A percentile compares a stretch with the other conserved stretches of the same genome.
Evolutionary conservation across 37 sponge, comb jelly and placozoan species (phyloP).

Genomic region (Spongilla lacustris): DNA sequence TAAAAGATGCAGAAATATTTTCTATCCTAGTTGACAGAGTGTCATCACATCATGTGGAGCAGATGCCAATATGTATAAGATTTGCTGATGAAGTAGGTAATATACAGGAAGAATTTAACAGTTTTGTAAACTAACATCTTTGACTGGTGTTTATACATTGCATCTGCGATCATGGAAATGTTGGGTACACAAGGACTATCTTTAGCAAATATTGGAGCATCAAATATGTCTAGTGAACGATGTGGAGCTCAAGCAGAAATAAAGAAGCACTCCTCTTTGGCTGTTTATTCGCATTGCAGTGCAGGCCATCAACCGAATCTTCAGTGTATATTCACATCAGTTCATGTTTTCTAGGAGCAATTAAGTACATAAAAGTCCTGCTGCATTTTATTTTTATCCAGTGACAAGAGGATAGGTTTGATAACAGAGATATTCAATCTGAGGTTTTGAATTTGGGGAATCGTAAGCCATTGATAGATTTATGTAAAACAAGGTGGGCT

Average conservation of each 20-base stretch:
- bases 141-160: constrained; percentile 1
- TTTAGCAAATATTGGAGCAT: constrained; percentile 31
- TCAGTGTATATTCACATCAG: constrained; percentile 22
- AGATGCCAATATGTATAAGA: no score
- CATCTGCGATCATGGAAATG: neutral
- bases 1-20: no score
- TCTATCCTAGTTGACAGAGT: no score
- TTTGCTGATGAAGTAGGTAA: no score
- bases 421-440: constrained; percentile 30
- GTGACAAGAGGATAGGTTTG: constrained; percentile 29
- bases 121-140: neutral
- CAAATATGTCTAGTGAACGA: constrained; percentile 17
- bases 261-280: constrained; percentile 20
- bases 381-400: constrained; percentile 16
- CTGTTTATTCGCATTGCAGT: constrained; percentile 63
- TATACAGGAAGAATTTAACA: neutral
- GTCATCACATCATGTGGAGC: no score
- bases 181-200: constrained; percentile 24
- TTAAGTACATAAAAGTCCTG: constrained; percentile 31
- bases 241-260: no score
- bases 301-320: constrained; percentile 55
- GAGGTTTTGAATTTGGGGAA: neutral
- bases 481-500: constrained; percentile 55
- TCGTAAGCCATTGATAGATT: constrained; percentile 47
- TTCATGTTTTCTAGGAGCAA: constrained; percentile 44